These are phyloP conservation scores for Hoplodrina blanda DNA, from an alignment of 2,888 invertebrate genomes.

Conservation along the genomic window DNA sequence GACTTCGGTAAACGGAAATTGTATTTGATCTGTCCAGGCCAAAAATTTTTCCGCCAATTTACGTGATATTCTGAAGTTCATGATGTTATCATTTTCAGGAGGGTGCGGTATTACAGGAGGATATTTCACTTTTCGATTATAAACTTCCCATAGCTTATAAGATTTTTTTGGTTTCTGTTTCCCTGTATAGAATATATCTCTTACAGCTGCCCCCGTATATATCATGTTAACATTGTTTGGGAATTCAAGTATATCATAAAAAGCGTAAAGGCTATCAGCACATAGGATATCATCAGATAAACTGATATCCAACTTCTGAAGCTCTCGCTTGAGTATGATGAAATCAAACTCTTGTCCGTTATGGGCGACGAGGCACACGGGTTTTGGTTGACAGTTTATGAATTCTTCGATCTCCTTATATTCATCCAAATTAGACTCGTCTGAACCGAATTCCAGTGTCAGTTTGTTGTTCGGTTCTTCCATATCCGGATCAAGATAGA, in stretches of 20 bases:
- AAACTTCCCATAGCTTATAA: neutral
- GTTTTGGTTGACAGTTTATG: neutral
- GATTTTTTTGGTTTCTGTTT: neutral
- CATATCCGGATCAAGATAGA: neutral
- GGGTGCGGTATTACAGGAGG: neutral
- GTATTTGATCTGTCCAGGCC: constrained; percentile 16
- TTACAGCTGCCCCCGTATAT: neutral
- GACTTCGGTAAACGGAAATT: neutral
- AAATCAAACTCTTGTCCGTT: constrained; percentile 7
- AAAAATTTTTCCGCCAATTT: neutral
- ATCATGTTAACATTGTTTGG: neutral
- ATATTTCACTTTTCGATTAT: neutral
- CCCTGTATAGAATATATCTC: neutral
- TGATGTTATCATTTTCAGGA: neutral
- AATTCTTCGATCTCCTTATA: neutral
- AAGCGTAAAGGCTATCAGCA: constrained; percentile 13
- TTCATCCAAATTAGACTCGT: neutral
- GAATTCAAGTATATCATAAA: constrained; percentile 15
- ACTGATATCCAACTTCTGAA: neutral
- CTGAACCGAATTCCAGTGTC: accelerated
- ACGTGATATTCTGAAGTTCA: constrained; percentile 15
- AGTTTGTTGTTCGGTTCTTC: neutral
- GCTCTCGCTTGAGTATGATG: constrained; percentile 9
- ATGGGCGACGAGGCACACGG: constrained; percentile 18
- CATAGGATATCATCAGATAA: constrained; percentile 7